phyloP scores from a whole-genome alignment of 2,113 vertebrate genomes.

The Oxyura jamaicensis region DNA sequence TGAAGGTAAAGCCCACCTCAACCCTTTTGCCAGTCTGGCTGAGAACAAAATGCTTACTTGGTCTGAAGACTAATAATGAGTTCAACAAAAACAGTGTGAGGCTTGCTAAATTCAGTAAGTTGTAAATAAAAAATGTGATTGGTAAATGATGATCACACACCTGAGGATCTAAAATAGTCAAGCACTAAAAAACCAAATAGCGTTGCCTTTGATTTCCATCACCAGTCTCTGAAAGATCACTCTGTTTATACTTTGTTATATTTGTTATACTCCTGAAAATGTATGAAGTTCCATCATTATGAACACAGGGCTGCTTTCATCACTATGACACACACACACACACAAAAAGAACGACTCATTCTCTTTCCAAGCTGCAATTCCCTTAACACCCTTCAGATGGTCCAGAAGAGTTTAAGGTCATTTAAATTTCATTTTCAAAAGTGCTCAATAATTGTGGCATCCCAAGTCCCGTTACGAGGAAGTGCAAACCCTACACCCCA shows the following conservation, averaged over 20 bases:
- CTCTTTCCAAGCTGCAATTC: not conserved
- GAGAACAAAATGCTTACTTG: not conserved
- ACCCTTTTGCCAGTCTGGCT: not conserved
- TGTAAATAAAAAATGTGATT: not conserved
- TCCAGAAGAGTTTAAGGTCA: not conserved
- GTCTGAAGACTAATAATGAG: not conserved
- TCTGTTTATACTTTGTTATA: not conserved
- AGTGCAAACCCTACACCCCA: not conserved
- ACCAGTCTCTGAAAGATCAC: not conserved
- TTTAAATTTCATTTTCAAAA: not conserved
- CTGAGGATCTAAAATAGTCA: not conserved
- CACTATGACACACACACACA: not conserved
- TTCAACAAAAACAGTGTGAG: not conserved
- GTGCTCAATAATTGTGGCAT: not conserved
- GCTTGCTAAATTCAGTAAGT: not conserved
- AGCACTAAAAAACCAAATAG: not conserved
- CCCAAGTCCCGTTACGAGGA: constrained; percentile 50
- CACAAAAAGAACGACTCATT: not conserved
- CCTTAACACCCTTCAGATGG: not conserved
- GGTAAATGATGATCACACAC: not conserved
- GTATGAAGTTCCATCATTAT: not conserved
- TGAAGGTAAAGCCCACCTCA: not conserved
- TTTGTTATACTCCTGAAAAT: not conserved
- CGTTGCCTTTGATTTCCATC: not conserved
- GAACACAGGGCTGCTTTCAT: not conserved